Percentiles rank a stretch among this genome's conserved stretches.
Conservation (phyloP, 2,113 vertebrate species). For the Lophochroa leadbeateri region DNA sequence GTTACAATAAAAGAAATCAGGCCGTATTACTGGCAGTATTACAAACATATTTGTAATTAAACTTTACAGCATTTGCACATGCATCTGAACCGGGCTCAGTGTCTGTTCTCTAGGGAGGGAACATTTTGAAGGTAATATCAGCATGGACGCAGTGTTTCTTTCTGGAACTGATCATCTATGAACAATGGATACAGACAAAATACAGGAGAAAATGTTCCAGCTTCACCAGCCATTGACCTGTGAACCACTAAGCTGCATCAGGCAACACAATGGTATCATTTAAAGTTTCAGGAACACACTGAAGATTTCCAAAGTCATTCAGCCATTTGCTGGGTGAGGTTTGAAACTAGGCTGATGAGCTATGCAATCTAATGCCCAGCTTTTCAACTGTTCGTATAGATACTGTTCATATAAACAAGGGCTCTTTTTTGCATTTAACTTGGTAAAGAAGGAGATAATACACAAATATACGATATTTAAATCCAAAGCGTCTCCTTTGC, state of each 20-base stretch:
- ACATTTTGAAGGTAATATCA: neutral
- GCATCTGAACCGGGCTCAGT: neutral
- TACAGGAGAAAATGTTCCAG: neutral
- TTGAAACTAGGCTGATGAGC: neutral
- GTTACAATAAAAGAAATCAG: neutral
- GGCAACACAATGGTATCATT: neutral
- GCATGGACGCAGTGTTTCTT: neutral
- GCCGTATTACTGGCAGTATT: neutral
- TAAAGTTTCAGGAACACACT: neutral
- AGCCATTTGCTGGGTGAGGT: neutral
- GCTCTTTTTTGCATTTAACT: neutral
- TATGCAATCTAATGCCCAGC: neutral
- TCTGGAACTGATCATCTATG: neutral
- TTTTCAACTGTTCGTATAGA: neutral
- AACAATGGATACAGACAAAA: neutral
- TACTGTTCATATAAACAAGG: neutral
- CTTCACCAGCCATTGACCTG: neutral
- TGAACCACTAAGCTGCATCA: neutral
- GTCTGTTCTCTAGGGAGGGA: neutral
- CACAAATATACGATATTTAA: neutral
- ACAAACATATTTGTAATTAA: neutral
- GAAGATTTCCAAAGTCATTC: neutral
- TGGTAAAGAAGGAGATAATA: neutral
- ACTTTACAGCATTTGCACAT: fast-evolving
- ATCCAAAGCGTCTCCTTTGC: neutral